These are phyloP conservation scores for Cantharis rustica DNA, from an alignment of 2,888 invertebrate genomes.

Conservation along the genomic window DNA sequence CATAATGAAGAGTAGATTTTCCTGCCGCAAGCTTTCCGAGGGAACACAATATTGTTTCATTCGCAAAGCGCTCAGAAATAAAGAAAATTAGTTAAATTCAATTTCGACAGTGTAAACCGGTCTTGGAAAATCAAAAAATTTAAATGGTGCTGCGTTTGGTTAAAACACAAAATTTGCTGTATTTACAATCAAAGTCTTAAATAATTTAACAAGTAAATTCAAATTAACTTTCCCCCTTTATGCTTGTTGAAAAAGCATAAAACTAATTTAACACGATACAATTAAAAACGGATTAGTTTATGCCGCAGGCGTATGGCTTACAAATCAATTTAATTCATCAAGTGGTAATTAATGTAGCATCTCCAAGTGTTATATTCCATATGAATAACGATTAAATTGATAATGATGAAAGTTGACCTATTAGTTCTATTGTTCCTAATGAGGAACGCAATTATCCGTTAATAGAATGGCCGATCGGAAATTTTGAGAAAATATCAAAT, in stretches of 20 bases:
- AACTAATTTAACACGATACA: background rate
- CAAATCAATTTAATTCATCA: background rate
- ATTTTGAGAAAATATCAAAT: background rate
- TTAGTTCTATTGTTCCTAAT: background rate
- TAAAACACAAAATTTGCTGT: background rate
- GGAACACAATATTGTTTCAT: background rate
- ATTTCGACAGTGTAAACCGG: background rate
- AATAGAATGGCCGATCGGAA: background rate
- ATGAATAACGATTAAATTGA: background rate
- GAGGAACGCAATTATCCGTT: background rate
- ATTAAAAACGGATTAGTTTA: background rate
- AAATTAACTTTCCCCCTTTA: background rate
- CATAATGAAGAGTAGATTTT: background rate
- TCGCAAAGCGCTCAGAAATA: background rate
- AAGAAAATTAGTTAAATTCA: background rate
- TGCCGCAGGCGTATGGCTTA: background rate
- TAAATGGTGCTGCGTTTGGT: background rate
- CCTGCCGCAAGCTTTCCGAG: background rate
- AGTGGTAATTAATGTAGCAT: background rate
- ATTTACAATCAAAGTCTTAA: background rate
- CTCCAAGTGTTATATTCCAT: background rate
- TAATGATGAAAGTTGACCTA: background rate
- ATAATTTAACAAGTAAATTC: background rate
- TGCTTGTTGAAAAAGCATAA: background rate
- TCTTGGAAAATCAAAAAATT: background rate